phyloP scores from a whole-genome alignment of 2,888 invertebrate genomes.

The Cistogaster globosa region DNA sequence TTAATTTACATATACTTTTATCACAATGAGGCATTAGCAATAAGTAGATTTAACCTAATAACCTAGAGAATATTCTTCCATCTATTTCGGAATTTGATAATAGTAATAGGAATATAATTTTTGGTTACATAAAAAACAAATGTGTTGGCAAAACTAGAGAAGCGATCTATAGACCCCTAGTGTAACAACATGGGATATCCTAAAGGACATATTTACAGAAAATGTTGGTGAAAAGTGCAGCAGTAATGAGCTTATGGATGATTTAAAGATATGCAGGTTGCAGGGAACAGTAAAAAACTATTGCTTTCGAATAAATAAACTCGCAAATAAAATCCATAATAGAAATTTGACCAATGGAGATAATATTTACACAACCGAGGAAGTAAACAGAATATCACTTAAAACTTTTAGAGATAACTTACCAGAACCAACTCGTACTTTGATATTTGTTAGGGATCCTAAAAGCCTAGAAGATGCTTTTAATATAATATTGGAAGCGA shows the following conservation, averaged over 20 bases:
- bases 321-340: slow-evolving; percentile 18
- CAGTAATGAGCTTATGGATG: slow-evolving; percentile 33
- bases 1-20: no score
- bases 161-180: background rate
- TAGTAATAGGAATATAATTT: no score
- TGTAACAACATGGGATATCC: slow-evolving; percentile 3
- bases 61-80: no score
- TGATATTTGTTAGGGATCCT: background rate
- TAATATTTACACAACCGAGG: background rate
- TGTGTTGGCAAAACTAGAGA: slow-evolving; percentile 4
- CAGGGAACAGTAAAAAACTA: slow-evolving; percentile 21
- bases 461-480: background rate
- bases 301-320: slow-evolving; percentile 4
- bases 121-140: background rate
- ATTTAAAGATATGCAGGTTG: background rate
- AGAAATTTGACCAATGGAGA: slow-evolving; percentile 8
- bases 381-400: slow-evolving; percentile 5
- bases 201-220: slow-evolving; percentile 7
- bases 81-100: no score
- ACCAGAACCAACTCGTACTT: slow-evolving; percentile 9
- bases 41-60: no score
- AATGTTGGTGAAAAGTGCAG: slow-evolving; percentile 38
- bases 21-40: no score
- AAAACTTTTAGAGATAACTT: background rate
- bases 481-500: background rate